phyloP scores from a whole-genome alignment of 2,888 invertebrate genomes.

The Mimas tiliae region DNA sequence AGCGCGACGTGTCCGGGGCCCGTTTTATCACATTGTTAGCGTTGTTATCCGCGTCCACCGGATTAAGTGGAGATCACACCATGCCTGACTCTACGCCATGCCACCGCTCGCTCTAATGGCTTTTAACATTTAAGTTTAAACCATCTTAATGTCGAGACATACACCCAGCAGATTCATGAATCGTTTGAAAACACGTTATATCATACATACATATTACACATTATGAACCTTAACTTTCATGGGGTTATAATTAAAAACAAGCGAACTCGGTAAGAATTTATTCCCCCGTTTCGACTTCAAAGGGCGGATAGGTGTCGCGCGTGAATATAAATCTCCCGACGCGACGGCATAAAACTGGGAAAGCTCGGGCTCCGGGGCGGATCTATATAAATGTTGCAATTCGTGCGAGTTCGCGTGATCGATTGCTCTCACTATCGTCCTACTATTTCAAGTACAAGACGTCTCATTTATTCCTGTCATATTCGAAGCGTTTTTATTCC shows the following conservation, averaged over 20 bases:
- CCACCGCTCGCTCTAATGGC: constrained; percentile 66
- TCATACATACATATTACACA: constrained; percentile 44
- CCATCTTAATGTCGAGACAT: constrained; percentile 44
- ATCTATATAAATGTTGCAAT: constrained; percentile 78
- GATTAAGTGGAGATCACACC: constrained; percentile 78
- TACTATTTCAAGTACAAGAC: constrained; percentile 74
- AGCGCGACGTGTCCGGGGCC: constrained; percentile 74
- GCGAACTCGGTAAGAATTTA: constrained; percentile 68
- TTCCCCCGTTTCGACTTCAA: constrained; percentile 77
- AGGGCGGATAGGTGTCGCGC: constrained; percentile 76
- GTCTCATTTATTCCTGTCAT: constrained; percentile 75
- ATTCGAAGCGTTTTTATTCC: constrained; percentile 64
- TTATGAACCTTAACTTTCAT: constrained; percentile 63
- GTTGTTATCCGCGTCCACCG: constrained; percentile 78
- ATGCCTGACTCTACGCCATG: constrained; percentile 46
- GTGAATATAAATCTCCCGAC: constrained; percentile 74
- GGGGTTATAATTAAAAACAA: constrained; percentile 79
- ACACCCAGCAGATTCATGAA: constrained; percentile 42
- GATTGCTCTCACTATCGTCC: constrained; percentile 69
- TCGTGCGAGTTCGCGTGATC: constrained; percentile 69
- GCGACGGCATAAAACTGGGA: constrained; percentile 68
- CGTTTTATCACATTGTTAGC: constrained; percentile 83
- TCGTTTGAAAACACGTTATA: constrained; percentile 37
- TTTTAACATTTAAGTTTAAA: constrained; percentile 55
- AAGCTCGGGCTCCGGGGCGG: constrained; percentile 61